Evolutionary conservation across 1,140 invertebrate genomes (phyloP).

Genomic region (Tetramorium parvispinum): DNA sequence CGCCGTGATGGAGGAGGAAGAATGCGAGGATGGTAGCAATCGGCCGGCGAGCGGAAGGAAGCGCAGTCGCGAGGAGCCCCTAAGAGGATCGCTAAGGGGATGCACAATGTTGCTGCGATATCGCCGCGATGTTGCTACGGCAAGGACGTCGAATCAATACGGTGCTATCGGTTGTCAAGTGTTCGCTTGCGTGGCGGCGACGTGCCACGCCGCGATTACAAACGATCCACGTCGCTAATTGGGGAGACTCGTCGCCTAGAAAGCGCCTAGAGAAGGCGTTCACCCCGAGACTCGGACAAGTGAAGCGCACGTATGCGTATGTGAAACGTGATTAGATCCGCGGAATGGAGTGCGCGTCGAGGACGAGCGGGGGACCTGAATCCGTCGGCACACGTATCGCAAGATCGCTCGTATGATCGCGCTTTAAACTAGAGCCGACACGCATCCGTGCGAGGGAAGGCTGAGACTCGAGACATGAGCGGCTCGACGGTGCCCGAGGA

Average conservation of each 20-base stretch:
- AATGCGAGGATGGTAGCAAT: slow-evolving; percentile 56
- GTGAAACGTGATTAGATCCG: neutral
- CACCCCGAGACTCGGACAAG: neutral
- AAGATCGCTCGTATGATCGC: slow-evolving; percentile 27
- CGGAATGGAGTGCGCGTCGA: neutral
- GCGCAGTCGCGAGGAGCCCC: slow-evolving; percentile 39
- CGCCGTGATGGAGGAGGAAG: slow-evolving; percentile 51
- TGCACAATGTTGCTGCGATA: slow-evolving; percentile 52
- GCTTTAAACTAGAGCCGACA: slow-evolving; percentile 53
- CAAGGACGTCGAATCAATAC: slow-evolving; percentile 59
- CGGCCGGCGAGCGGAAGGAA: slow-evolving; percentile 46
- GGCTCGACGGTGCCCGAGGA: slow-evolving; percentile 33
- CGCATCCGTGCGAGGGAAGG: neutral
- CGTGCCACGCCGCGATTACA: slow-evolving; percentile 15
- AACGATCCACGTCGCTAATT: slow-evolving; percentile 35
- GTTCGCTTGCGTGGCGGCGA: slow-evolving; percentile 29
- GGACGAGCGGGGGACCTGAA: neutral
- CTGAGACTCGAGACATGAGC: slow-evolving; percentile 59
- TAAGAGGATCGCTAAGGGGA: slow-evolving; percentile 42
- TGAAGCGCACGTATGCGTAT: neutral
- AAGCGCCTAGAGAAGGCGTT: neutral
- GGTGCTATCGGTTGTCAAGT: slow-evolving; percentile 54
- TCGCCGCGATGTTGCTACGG: slow-evolving; percentile 23
- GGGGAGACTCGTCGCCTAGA: neutral
- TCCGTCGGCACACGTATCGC: neutral